phyloP scores from a whole-genome alignment of 1,140 invertebrate species.

The Mycetomoellerius zeteki region DNA sequence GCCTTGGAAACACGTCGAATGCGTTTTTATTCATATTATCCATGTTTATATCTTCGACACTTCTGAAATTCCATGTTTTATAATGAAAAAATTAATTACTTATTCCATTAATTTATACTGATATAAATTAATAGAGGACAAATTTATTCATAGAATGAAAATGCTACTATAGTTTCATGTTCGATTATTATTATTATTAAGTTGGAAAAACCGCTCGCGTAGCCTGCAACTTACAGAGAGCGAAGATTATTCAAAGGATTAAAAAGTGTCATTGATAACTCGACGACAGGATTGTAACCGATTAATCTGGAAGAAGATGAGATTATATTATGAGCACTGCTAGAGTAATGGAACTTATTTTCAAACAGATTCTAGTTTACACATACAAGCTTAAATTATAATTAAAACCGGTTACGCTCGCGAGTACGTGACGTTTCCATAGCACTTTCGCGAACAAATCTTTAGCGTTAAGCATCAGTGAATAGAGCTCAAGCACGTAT shows the following conservation, averaged over 20 bases:
- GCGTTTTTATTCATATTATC: conserved; percentile 87
- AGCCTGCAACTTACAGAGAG: conserved; percentile 80
- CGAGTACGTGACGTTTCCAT: conserved; percentile 69
- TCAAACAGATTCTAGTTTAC: conserved; percentile 42
- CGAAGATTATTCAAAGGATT: conserved; percentile 78
- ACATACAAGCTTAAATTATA: conserved; percentile 45
- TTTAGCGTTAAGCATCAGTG: conserved; percentile 66
- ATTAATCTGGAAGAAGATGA: conserved; percentile 75
- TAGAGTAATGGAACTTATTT: conserved; percentile 29
- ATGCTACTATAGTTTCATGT: neutral
- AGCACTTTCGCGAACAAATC: conserved; percentile 60
- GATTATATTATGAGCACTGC: conserved; percentile 16
- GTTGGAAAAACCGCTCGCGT: neutral
- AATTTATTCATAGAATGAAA: conserved; percentile 7
- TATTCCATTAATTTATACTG: conserved; percentile 16
- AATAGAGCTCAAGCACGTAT: conserved; percentile 73
- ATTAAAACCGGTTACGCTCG: conserved; percentile 66
- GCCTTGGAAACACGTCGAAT: conserved; percentile 86
- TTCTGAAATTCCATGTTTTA: conserved; percentile 78
- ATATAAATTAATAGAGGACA: conserved; percentile 17
- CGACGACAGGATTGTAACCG: conserved; percentile 79
- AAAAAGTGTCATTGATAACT: conserved; percentile 74
- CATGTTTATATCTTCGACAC: conserved; percentile 88
- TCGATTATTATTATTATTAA: neutral
- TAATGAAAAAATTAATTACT: neutral